phyloP scores from a whole-genome alignment of 2,797 vertebrate species.

The Macroramphosus scolopax region DNA sequence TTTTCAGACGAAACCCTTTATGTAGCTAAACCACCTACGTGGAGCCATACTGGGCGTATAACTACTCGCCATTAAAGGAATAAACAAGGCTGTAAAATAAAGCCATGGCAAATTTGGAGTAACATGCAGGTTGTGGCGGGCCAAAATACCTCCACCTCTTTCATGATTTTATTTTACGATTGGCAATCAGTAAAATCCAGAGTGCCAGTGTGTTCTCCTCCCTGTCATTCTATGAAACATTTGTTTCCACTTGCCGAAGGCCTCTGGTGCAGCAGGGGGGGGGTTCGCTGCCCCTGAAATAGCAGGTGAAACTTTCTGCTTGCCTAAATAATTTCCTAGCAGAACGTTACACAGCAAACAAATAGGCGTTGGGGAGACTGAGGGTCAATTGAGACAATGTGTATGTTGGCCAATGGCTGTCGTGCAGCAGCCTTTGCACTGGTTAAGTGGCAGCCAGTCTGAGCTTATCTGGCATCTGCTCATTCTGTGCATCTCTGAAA shows the following conservation, averaged over 20 bases:
- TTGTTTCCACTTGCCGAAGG: slow-evolving; percentile 78
- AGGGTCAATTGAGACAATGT: slow-evolving; percentile 59
- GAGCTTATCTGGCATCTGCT: slow-evolving; percentile 57
- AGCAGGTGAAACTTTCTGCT: slow-evolving; percentile 78
- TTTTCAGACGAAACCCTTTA: slow-evolving; percentile 76
- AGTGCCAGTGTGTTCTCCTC: slow-evolving; percentile 81
- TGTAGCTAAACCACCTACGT: slow-evolving; percentile 72
- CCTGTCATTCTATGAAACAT: slow-evolving; percentile 80
- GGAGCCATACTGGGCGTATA: slow-evolving; percentile 74
- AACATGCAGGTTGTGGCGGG: slow-evolving; percentile 61
- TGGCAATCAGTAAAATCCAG: slow-evolving; percentile 84
- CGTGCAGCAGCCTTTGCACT: slow-evolving; percentile 23
- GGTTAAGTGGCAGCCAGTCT: slow-evolving; percentile 56
- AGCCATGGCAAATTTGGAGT: slow-evolving; percentile 63
- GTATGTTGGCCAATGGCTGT: slow-evolving; percentile 52
- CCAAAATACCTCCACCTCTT: slow-evolving; percentile 77
- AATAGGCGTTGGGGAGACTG: slow-evolving; percentile 43
- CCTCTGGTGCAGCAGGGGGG: slow-evolving; percentile 72
- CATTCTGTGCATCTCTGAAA: slow-evolving; percentile 32
- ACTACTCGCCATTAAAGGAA: slow-evolving; percentile 73
- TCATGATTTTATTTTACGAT: slow-evolving; percentile 88
- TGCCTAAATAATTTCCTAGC: slow-evolving; percentile 82
- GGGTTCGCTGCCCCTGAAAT: slow-evolving; percentile 71
- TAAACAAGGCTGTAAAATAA: slow-evolving; percentile 74
- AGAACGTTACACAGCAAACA: slow-evolving; percentile 69